Conservation (phyloP, 2,888 invertebrate genomes). For the Chrysina gloriosa region DNA sequence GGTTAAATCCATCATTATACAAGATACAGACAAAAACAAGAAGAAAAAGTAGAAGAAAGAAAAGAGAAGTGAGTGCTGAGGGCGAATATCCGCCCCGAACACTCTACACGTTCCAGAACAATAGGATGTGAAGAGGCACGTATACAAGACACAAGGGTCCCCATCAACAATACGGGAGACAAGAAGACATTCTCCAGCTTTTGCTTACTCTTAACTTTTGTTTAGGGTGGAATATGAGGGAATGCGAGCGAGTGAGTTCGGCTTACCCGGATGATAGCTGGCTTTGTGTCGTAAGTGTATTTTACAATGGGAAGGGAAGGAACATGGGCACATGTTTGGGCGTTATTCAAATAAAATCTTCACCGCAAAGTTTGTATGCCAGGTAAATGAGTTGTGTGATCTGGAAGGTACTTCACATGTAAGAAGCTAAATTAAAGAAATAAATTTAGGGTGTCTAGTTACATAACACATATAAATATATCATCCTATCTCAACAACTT, state of each 20-base stretch:
- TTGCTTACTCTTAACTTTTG: slow-evolving; percentile 47
- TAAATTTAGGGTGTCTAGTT: slow-evolving; percentile 5
- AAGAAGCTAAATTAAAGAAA: slow-evolving; percentile 15
- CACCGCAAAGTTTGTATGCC: slow-evolving; percentile 31
- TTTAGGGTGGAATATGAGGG: slow-evolving; percentile 37
- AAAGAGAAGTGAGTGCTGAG: slow-evolving; percentile 53
- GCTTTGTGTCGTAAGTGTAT: slow-evolving; percentile 36
- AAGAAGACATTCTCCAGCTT: slow-evolving; percentile 44
- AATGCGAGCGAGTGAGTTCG: slow-evolving; percentile 34
- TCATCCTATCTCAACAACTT: neutral
- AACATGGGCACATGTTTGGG: slow-evolving; percentile 36
- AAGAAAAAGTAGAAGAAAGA: slow-evolving; percentile 30
- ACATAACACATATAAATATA: neutral
- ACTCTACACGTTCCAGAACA: slow-evolving; percentile 64
- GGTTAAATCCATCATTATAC: slow-evolving; percentile 63
- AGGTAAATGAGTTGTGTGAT: slow-evolving; percentile 31
- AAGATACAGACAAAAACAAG: slow-evolving; percentile 8
- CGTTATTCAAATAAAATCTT: slow-evolving; percentile 37
- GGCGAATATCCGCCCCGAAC: slow-evolving; percentile 63
- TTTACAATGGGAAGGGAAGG: slow-evolving; percentile 33
- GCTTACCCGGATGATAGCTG: slow-evolving; percentile 38
- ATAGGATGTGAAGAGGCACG: slow-evolving; percentile 65
- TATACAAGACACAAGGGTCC: slow-evolving; percentile 57
- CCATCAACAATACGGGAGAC: slow-evolving; percentile 45
- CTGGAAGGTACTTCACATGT: slow-evolving; percentile 4